Evolutionary conservation across 2,113 vertebrate species (phyloP).

Genomic region (Myotis davidii): DNA sequence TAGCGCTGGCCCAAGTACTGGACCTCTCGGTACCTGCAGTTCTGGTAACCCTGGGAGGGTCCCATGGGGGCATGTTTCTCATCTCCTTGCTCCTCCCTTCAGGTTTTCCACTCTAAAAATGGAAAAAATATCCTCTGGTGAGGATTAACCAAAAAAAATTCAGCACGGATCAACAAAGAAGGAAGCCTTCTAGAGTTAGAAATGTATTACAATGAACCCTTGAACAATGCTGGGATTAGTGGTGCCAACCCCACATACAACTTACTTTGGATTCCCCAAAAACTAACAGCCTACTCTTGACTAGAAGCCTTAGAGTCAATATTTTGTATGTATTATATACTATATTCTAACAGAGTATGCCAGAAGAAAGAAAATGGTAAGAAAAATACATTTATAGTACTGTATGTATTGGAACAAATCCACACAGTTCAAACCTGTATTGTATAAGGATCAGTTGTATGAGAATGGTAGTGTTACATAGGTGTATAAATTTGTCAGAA

Average conservation of each 20-base stretch:
- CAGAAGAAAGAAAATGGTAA: not conserved
- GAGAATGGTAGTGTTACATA: not conserved
- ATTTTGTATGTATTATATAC: not conserved
- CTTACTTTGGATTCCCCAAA: not conserved
- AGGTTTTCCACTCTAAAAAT: too few species aligned
- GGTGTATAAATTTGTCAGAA: not conserved
- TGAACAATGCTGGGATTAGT: not conserved
- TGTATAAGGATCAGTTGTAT: not conserved
- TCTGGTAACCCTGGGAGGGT: too few species aligned
- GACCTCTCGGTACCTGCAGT: too few species aligned
- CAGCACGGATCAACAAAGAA: not conserved
- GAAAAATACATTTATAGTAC: not conserved
- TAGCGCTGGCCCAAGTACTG: too few species aligned
- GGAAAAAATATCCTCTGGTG: too few species aligned
- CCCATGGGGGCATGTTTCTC: too few species aligned
- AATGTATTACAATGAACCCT: not conserved
- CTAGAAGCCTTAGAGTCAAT: not conserved
- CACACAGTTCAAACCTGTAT: not conserved
- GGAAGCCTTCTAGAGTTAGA: not conserved
- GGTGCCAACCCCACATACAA: not conserved
- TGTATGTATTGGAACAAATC: not conserved
- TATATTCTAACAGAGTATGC: not conserved
- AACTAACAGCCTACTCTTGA: not conserved
- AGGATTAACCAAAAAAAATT: not conserved
- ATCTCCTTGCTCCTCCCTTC: too few species aligned